phyloP scores from a whole-genome alignment of 35 echinoderm and acorn worm species.

The Ptychodera flava region DNA sequence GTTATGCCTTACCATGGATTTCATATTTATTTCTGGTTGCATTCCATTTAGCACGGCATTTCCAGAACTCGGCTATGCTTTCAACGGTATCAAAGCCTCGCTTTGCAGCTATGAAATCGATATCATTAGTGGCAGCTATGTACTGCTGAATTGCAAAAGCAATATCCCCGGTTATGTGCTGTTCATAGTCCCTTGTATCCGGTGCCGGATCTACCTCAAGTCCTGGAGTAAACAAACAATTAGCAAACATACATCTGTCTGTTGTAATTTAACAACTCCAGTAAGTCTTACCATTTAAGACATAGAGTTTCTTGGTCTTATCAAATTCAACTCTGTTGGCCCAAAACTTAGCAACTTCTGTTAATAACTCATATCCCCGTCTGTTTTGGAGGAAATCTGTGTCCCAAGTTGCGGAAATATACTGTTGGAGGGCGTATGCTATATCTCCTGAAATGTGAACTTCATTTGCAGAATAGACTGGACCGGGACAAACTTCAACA shows the following conservation, averaged over 20 bases:
- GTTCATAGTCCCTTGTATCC: background rate
- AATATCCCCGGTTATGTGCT: background rate
- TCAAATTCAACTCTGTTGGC: background rate
- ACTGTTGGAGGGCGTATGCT: background rate
- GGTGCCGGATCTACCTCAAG: background rate
- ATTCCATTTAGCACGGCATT: background rate
- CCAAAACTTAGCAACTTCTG: background rate
- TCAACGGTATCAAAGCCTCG: background rate
- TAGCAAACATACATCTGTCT: too few species aligned
- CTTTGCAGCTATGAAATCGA: background rate
- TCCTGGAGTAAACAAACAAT: background rate
- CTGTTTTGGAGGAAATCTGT: background rate
- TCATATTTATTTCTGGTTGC: background rate
- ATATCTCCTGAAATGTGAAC: background rate
- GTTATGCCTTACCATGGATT: background rate
- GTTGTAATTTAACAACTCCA: too few species aligned
- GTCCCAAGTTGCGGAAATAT: background rate
- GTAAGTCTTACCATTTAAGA: background rate
- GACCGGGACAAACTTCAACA: background rate
- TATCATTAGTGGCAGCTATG: background rate
- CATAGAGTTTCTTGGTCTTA: background rate
- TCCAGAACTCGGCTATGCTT: background rate
- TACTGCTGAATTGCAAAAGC: background rate
- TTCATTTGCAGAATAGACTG: background rate
- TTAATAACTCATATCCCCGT: background rate